Conservation (phyloP, 2,113 vertebrate species). For the Chloroceryle aenea region DNA sequence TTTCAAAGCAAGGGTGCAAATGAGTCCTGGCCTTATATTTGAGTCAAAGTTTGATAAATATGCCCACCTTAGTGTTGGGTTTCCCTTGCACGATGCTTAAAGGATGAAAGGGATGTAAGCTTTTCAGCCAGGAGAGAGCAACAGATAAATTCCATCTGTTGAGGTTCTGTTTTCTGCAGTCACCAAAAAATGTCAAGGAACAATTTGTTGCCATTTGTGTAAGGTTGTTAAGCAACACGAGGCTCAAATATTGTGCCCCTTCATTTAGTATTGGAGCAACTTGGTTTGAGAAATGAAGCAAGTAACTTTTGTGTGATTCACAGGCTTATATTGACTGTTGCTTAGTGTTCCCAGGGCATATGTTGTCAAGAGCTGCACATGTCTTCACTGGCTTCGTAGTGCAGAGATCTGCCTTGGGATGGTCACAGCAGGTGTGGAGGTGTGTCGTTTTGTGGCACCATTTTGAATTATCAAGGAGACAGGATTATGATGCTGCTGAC, state of each 20-base stretch:
- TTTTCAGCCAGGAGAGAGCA: conserved; percentile 46
- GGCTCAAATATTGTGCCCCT: conserved; percentile 60
- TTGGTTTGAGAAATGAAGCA: neutral
- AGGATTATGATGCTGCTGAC: neutral
- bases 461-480: neutral
- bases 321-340: neutral
- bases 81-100: neutral
- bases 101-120: neutral
- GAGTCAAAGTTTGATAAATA: neutral
- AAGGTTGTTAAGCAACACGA: conserved; percentile 62
- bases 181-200: conserved; percentile 57
- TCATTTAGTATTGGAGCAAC: conserved; percentile 14
- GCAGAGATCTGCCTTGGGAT: neutral
- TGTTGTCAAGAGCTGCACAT: neutral
- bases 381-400: neutral
- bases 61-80: neutral
- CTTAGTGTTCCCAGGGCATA: neutral
- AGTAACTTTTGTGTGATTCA: conserved; percentile 22
- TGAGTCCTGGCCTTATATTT: neutral
- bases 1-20: neutral
- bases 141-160: conserved; percentile 57
- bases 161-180: conserved; percentile 9
- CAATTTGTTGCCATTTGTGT: conserved; percentile 47
- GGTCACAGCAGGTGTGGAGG: neutral
- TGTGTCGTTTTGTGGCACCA: neutral